Evolutionary conservation across 2,888 invertebrate genomes (phyloP), one percentile per base, ranked within the genome.

Genomic region (Catocala nupta): DNA sequence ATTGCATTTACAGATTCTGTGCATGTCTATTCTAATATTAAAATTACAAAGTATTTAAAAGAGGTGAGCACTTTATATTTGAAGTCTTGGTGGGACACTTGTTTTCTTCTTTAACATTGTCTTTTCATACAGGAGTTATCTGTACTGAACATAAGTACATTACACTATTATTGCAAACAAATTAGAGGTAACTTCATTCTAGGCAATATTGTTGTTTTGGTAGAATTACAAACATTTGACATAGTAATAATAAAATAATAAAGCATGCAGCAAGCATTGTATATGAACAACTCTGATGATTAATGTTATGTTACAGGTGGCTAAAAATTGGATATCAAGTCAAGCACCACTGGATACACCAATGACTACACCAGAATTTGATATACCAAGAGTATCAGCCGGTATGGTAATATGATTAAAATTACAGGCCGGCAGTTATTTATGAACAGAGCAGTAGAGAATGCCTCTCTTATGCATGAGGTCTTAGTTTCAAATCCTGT

Each of bases 1-100:
- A 94, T 97, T 53, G 97, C 96, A 0, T 92, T 97, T 56, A 97
- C 97, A 0, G 97, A 97, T 86, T 97, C 97, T 0, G 96, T 96
- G 0, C 97, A 96, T 83, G 90, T 91, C 13, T 91, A 91, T 71
- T 88, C 91, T 1, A 85, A 88, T 71, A 82, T 82, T 16, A 86
- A 89, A 73, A 80, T 92, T 51, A 82, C 90, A 0, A 81, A 86
- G 53, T 82, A 82, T 76, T 82, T 94, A 65, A 90, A 89, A 83
- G 81, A 88, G 85, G 94, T 94, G 75, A 71, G 64, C 0, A 57
- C 13, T n/a, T n/a, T 13, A 43, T 16, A 9, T 25, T 25, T 25
- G 2, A 1, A 25, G 25, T 25, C 25, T 4, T 25, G 25, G 25
- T 25, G 25, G 25, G 4, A 25, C 25, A 3, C 1, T 39, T 39